Evolutionary conservation across 2,113 vertebrate genomes (phyloP).

Genomic region (zebrafish (Danio rerio)): DNA sequence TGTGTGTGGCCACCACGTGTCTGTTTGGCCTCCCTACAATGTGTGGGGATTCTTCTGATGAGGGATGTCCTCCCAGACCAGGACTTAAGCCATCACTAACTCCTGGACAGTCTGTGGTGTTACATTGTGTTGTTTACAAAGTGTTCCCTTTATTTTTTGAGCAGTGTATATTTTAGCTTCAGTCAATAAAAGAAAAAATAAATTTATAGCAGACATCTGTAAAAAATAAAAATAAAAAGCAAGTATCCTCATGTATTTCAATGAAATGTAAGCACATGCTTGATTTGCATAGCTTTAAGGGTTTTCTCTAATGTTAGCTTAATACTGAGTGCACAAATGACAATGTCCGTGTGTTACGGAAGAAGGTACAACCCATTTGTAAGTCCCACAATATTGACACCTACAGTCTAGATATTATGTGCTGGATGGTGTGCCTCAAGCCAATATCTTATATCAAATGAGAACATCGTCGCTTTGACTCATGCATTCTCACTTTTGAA

Average conservation of each 20-base stretch:
- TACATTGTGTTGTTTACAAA: too few relatives aligned
- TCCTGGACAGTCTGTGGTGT: too few relatives aligned
- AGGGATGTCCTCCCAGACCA: too few relatives aligned
- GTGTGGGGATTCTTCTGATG: too few relatives aligned
- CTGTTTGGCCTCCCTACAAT: too few relatives aligned
- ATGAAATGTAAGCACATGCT: conserved; percentile 65
- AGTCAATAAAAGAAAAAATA: conserved; percentile 42
- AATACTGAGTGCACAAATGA: conserved; percentile 58
- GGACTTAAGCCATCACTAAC: too few relatives aligned
- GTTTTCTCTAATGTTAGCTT: conserved; percentile 67
- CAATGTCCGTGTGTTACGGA: conserved; percentile 59
- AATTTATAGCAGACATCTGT: conserved; percentile 49
- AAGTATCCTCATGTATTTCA: conserved; percentile 23
- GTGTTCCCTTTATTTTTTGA: too few relatives aligned
- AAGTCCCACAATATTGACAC: conserved; percentile 53
- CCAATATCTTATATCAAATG: conserved; percentile 71
- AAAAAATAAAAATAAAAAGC: neutral
- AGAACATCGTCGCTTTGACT: conserved; percentile 75
- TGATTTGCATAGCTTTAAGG: conserved; percentile 79
- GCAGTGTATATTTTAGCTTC: conserved; percentile 46
- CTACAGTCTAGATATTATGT: conserved; percentile 53
- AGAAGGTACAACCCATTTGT: conserved; percentile 37
- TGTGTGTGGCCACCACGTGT: too few relatives aligned
- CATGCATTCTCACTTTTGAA: conserved; percentile 76
- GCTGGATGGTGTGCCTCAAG: conserved; percentile 60